Conservation (phyloP, 2,113 vertebrate species). For the Pituophis catenifer region DNA sequence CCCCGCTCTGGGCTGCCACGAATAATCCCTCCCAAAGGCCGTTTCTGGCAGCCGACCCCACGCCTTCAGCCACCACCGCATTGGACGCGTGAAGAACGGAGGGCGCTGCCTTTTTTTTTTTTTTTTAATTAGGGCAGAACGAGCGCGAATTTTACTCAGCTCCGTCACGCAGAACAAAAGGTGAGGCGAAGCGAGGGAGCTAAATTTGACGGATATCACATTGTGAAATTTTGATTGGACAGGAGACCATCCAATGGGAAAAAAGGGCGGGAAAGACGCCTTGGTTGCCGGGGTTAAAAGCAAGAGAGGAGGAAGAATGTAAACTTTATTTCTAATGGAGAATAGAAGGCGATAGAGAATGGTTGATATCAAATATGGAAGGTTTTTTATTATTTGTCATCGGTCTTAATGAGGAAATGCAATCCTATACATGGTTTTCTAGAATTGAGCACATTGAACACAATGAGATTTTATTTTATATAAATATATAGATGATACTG, state of each 20-base stretch:
- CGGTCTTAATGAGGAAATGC: background rate
- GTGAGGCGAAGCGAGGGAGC: too few relatives aligned
- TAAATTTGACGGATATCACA: too few relatives aligned
- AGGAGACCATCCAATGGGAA: background rate
- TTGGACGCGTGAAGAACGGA: background rate
- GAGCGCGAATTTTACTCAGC: too few relatives aligned
- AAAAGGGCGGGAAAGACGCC: background rate
- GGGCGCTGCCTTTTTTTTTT: background rate
- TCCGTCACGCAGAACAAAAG: background rate
- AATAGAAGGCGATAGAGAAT: background rate
- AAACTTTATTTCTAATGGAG: background rate
- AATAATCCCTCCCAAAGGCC: fast-evolving
- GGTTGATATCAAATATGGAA: background rate
- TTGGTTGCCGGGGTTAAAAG: background rate
- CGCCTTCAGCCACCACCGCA: background rate
- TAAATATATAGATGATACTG: background rate
- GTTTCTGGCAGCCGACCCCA: background rate
- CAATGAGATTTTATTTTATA: background rate
- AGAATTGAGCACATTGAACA: background rate
- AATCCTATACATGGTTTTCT: background rate
- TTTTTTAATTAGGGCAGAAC: background rate
- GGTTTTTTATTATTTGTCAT: background rate
- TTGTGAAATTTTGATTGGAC: background rate
- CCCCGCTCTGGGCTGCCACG: background rate
- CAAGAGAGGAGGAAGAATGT: background rate